phyloP scores from a whole-genome alignment of 2,888 invertebrate genomes.

The Drosophila infuscata region DNA sequence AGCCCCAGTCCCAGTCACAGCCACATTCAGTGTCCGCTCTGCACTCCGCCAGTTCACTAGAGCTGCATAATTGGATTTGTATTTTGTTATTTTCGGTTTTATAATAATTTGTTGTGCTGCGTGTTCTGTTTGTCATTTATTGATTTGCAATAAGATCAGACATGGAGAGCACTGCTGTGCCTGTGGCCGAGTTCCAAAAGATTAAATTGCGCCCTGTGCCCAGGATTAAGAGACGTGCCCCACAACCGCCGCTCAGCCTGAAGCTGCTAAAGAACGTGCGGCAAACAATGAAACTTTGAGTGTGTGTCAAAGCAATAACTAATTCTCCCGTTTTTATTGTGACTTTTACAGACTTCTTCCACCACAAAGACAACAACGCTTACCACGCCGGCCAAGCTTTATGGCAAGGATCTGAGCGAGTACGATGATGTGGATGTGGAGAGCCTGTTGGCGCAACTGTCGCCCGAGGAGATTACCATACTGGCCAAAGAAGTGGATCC shows the following conservation, averaged over 20 bases:
- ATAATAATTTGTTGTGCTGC: slow-evolving; percentile 22
- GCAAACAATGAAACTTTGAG: slow-evolving; percentile 4
- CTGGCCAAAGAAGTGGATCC: slow-evolving; percentile 99
- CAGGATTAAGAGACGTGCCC: slow-evolving; percentile 78
- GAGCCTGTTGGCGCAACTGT: slow-evolving; percentile 95
- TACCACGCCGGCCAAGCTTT: slow-evolving; percentile 95
- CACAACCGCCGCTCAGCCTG: slow-evolving; percentile 72
- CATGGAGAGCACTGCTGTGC: slow-evolving; percentile 57
- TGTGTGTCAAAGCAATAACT: not conserved
- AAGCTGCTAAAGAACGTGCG: slow-evolving; percentile 67
- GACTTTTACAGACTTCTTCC: slow-evolving; percentile 91
- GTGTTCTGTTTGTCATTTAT: slow-evolving; percentile 32
- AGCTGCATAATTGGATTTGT: slow-evolving; percentile 76
- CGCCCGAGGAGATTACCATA: slow-evolving; percentile 98
- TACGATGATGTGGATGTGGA: slow-evolving; percentile 99
- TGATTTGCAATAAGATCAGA: slow-evolving; percentile 53
- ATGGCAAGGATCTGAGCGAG: slow-evolving; percentile 94
- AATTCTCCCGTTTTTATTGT: slow-evolving; percentile 14
- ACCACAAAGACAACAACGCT: slow-evolving; percentile 95
- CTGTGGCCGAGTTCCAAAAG: slow-evolving; percentile 81
- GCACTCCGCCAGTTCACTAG: slow-evolving; percentile 15
- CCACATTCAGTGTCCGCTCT: slow-evolving; percentile 27
- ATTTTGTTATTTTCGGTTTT: slow-evolving; percentile 50
- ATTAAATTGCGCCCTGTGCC: slow-evolving; percentile 80
- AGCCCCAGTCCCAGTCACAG: slow-evolving; percentile 62